phyloP scores from a whole-genome alignment of 1,140 invertebrate genomes.

The Lasioglossum albipes region DNA sequence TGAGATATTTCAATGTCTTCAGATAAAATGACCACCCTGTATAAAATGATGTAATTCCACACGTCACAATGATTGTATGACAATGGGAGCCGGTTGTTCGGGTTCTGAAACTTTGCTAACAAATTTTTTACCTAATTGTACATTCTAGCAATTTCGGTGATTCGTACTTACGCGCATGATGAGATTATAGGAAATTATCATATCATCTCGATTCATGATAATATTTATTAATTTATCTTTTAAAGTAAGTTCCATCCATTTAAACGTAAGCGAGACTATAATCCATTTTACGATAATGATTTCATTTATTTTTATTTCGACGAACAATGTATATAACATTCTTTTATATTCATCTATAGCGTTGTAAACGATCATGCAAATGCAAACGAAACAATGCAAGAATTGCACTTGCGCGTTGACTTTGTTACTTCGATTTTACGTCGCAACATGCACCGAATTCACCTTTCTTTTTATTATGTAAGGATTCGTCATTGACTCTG shows the following conservation, averaged over 20 bases:
- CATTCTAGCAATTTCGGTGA: not conserved
- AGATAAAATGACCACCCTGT: too few species aligned
- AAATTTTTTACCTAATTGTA: slow-evolving; percentile 13
- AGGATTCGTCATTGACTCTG: not conserved
- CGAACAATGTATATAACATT: not conserved
- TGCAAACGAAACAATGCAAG: slow-evolving; percentile 4
- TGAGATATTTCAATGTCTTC: too few species aligned
- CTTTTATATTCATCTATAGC: slow-evolving; percentile 19
- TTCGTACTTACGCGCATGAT: slow-evolving; percentile 8
- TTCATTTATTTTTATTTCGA: slow-evolving; percentile 28
- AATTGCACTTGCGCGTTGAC: not conserved
- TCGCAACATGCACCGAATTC: not conserved
- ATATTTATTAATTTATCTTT: slow-evolving; percentile 24
- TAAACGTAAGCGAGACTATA: not conserved
- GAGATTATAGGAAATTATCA: slow-evolving; percentile 3
- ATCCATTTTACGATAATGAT: not conserved
- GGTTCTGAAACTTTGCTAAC: not conserved
- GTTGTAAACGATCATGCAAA: slow-evolving; percentile 31
- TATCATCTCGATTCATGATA: not conserved
- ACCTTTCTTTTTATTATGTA: slow-evolving; percentile 1
- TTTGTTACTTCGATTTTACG: not conserved
- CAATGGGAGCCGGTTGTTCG: not conserved
- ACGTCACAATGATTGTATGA: not conserved
- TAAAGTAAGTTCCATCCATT: not conserved
- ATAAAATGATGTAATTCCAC: too few species aligned